These are phyloP conservation scores for Sus cebifrons DNA, from an alignment of 2,797 vertebrate genomes.

Conservation along the genomic window DNA sequence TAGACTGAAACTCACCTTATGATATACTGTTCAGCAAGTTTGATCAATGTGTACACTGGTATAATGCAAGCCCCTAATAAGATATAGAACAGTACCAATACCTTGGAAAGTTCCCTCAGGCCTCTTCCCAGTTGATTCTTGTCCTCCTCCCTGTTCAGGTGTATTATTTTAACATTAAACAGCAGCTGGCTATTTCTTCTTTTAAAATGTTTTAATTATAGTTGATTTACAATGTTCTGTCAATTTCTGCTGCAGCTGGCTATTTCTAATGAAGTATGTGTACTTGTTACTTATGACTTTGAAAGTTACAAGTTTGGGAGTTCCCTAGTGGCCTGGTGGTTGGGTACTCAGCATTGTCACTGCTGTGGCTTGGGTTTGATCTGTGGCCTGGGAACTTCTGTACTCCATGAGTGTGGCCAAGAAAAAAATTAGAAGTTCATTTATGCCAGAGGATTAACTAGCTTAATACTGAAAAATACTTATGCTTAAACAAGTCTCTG, in stretches of 20 bases:
- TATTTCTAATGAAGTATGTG: neutral
- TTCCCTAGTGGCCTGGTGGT: too few species aligned
- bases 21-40: constrained; percentile 4
- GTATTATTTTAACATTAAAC: constrained; percentile 43
- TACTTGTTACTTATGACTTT: neutral
- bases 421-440: constrained; percentile 36
- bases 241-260: neutral
- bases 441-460: constrained; percentile 8
- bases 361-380: too few species aligned
- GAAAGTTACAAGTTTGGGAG: too few species aligned
- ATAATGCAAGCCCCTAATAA: neutral
- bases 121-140: neutral
- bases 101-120: neutral
- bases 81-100: neutral
- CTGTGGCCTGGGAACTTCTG: too few species aligned
- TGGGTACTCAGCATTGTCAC: too few species aligned
- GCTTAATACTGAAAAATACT: constrained; percentile 43
- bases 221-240: too few species aligned
- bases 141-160: neutral
- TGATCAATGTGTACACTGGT: neutral
- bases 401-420: too few species aligned
- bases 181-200: constrained; percentile 23
- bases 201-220: too few species aligned
- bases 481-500: neutral
- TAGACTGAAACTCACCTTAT: constrained; percentile 33